Base-by-base conservation (phyloP, 2,797 vertebrate species). In the Ptychobarbus kaznakovi region DNA sequence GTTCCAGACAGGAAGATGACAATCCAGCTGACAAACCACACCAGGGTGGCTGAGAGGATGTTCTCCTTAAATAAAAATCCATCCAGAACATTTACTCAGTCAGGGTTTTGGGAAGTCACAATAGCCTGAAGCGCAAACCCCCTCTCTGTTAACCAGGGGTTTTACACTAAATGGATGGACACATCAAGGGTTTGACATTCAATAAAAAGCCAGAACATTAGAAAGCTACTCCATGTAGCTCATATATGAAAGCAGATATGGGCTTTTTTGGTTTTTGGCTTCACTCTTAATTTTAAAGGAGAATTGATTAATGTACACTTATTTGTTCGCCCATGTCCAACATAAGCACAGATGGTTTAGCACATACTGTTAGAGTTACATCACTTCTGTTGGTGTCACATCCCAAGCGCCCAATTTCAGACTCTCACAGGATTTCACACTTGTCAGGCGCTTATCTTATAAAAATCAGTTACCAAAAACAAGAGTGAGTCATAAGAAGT, bases 11-110 rank as follows among this genome's bases (percentile, higher is more conserved):
- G 77, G 38, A 22, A 78, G 63, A 51, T 79, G 83, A 28, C 61
- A 70, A 84, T 79, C 75, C 49, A 61, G 25, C 74, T 79, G 61
- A 53, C 73, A 77, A 83, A 83, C 32, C 61, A 25, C 75, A 63
- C 28, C 51, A 63, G 68, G 77, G 76, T 73, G 68, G 13, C 38
- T 63, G 56, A 80, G 13, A 25, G 80, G 66, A 81, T 80, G 53
- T 65, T 82, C 80, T 81, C 15, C 53, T 73, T 80, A 80, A 85
- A 85, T 85, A 73, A 40, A 80, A 65, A 80, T 85, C 76, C 77
- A 85, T 85, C 22, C 56, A 51, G 68, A 85, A 85, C 68, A 84
- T 84, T 78, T 69, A 51, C 72, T 40, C 35, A 46, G 49, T 84
- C 74, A 68, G 74, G 49, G 74, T 69, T 84, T 83, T 53, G 35